Evolutionary conservation across 2,113 vertebrate genomes (phyloP).

Genomic region (Trichechus manatus): DNA sequence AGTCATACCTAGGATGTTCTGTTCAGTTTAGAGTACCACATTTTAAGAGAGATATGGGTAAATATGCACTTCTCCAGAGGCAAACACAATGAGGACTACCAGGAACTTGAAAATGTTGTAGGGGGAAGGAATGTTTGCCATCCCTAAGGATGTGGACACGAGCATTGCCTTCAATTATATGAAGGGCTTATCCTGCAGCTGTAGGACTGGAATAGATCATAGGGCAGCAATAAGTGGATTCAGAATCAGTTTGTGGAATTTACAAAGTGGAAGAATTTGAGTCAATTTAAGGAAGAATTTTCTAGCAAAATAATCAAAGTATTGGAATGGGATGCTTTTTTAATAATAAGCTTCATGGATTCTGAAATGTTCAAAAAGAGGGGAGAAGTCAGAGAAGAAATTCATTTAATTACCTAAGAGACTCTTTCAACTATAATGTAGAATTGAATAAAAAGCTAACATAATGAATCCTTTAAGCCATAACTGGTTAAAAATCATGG

Average conservation of each 20-base stretch:
- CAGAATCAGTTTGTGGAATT: neutral
- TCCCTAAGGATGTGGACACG: neutral
- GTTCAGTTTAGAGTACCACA: neutral
- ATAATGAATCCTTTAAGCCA: conserved; percentile 54
- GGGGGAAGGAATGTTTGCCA: neutral
- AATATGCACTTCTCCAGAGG: neutral
- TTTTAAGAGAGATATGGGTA: neutral
- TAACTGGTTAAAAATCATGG: conserved; percentile 40
- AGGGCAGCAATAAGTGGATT: neutral
- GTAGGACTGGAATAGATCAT: neutral
- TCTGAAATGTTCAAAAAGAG: conserved; percentile 55
- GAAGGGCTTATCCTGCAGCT: neutral
- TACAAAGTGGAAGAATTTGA: neutral
- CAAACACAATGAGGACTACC: neutral
- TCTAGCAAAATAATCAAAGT: conserved; percentile 46
- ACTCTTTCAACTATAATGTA: conserved; percentile 32
- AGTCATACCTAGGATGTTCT: neutral
- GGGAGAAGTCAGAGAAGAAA: conserved; percentile 35
- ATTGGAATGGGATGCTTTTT: conserved; percentile 16
- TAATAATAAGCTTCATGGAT: neutral
- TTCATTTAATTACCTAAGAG: conserved; percentile 30
- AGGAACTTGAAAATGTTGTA: neutral
- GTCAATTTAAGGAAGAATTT: neutral
- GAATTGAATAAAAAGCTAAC: conserved; percentile 52
- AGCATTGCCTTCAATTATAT: neutral